Base-by-base conservation (phyloP, 2,888 invertebrate species). In the Ctenicera cuprea region DNA sequence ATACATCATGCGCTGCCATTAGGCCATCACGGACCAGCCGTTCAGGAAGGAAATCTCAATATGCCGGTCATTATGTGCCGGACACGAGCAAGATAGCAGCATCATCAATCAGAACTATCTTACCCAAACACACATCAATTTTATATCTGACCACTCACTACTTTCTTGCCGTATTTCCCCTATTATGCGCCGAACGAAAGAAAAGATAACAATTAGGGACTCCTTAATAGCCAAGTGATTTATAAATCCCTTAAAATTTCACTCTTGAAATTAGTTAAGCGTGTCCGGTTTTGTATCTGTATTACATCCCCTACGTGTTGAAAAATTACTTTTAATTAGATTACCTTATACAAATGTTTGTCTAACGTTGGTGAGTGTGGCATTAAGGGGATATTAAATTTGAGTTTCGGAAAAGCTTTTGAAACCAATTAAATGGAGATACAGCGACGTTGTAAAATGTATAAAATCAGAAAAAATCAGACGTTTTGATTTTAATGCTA, bases 101-200 rank as follows among this genome's bases (percentile, higher is more conserved):
- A 83, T 83, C 86, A 86, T 86, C 86, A 86, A 86, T 86, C 86
- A 86, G 85, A 82, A 83, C 83, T 83, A 84, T 84, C 83, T 83
- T 81, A 77, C 81, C 79, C 80, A 78, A 77, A 81, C 80, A 80
- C 81, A 82, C 83, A 83, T 82, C 83, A 82, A 82, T 84, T 83
- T 72, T 74, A 74, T 74, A 74, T 71, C 74, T 74, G 74, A 74
- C 74, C 70, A 74, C 74, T 74, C 70, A 65, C 70, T 74, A 71
- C 69, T 74, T 69, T 71, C 71, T 74, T 70, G 69, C 69, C 69
- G 69, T 69, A 69, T 73, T 73, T 70, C 73, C 69, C 69, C 73
- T 65, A 73, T 73, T 73, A 69, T 73, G 63, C 38, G 57, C 50
- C 63, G 33, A 69, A 69, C 65, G 48, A 73, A 73, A 59, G 33